Conservation (phyloP, 2,797 vertebrate species). For the Tenualosa thibaudeaui region DNA sequence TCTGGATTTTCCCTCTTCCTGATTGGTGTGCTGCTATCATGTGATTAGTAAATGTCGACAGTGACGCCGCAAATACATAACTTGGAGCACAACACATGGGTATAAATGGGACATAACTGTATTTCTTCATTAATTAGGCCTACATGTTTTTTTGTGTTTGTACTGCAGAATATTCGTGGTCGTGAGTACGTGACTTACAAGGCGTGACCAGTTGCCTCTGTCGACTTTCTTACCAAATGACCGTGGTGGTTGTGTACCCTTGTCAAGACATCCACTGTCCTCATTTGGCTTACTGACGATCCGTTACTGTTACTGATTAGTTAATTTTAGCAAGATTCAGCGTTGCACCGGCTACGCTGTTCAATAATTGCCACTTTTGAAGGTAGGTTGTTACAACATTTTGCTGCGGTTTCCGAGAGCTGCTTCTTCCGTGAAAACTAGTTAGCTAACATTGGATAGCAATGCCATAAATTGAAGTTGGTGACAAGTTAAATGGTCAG, state of each 20-base stretch:
- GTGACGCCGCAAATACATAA: conserved; percentile 9
- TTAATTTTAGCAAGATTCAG: not conserved
- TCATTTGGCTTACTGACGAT: not conserved
- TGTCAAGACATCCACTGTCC: conserved; percentile 3
- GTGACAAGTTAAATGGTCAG: not conserved
- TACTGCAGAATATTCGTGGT: not conserved
- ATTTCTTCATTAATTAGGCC: too few species aligned
- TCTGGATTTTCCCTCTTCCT: not conserved
- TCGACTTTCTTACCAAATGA: conserved; percentile 1
- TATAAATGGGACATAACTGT: too few species aligned
- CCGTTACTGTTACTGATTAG: not conserved
- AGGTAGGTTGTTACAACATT: conserved; percentile 8
- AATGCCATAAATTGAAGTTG: not conserved
- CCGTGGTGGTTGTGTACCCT: not conserved
- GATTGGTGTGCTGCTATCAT: conserved; percentile 3
- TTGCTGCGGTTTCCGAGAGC: not conserved
- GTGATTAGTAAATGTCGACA: not conserved
- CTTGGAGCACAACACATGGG: not conserved
- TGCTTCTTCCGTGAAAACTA: not conserved
- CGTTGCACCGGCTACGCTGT: too few species aligned
- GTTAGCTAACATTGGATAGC: not conserved
- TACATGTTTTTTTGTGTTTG: not conserved
- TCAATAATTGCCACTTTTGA: not conserved
- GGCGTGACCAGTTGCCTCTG: not conserved
- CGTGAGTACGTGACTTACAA: not conserved